Conservation (phyloP, 2,888 invertebrate species). For the Caenorhabditis imperialis region DNA sequence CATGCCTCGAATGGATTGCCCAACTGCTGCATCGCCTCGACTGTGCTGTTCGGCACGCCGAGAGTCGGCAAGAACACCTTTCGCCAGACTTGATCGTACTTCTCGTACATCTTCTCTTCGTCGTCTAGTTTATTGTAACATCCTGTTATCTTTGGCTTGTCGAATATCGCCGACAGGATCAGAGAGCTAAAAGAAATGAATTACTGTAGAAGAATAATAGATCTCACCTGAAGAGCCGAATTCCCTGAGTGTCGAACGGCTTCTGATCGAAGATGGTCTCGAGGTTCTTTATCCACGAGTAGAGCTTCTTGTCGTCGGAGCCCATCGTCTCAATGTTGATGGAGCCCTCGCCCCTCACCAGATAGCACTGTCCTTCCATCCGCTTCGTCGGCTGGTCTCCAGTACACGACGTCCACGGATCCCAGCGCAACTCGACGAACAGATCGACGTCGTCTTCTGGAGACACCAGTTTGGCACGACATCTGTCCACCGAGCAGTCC, state of each 20-base stretch:
- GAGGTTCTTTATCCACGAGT: slow-evolving; percentile 48
- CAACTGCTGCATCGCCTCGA: slow-evolving; percentile 13
- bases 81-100: slow-evolving; percentile 50
- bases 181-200: slow-evolving; percentile 35
- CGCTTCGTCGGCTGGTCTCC: slow-evolving; percentile 51
- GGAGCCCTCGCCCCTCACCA: slow-evolving; percentile 47
- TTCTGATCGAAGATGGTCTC: slow-evolving; percentile 47
- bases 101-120: slow-evolving; percentile 13
- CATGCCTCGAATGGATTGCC: slow-evolving; percentile 59
- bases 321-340: slow-evolving; percentile 30
- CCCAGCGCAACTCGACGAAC: slow-evolving; percentile 59
- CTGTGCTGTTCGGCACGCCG: slow-evolving; percentile 31
- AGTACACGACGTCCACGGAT: slow-evolving; percentile 50
- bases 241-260: slow-evolving; percentile 50
- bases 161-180: slow-evolving; percentile 41
- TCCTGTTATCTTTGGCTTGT: slow-evolving; percentile 22
- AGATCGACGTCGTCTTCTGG: slow-evolving; percentile 38
- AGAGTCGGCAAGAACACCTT: slow-evolving; percentile 48
- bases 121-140: slow-evolving; percentile 36
- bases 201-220: not conserved
- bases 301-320: slow-evolving; percentile 18
- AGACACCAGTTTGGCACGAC: slow-evolving; percentile 34
- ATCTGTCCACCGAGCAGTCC: slow-evolving; percentile 30
- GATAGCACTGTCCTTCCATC: slow-evolving; percentile 58
- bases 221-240: slow-evolving; percentile 46